Evolutionary conservation across 1,140 invertebrate species (phyloP), one percentile per base, ranked within the genome.

Genomic region (Bradysia coprophila): DNA sequence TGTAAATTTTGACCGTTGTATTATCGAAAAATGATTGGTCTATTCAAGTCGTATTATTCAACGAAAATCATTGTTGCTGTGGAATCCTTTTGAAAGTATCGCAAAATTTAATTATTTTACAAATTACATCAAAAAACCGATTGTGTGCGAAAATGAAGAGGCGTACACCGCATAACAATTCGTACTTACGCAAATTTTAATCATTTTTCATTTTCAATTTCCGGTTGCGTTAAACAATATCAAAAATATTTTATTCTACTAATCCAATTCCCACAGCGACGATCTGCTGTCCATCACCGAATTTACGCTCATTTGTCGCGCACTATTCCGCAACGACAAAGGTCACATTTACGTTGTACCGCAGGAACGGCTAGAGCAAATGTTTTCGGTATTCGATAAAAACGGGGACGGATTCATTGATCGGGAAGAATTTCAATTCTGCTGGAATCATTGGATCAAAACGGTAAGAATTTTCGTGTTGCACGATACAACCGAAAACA

Each of bases 391-490:
- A 24, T 89, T 89, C 51, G 82, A 88, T 61, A 69, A 66, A 41
- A 79, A 88, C 48, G 60, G 52, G 44, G 86, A 92, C 64, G 81
- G 80, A 2, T 73, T 70, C 50, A 78, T 93, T 31, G 81, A 85
- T 55, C 72, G 71, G 41, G 77, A 85, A 49, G 87, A 91, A 61
- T 90, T 93, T 57, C 65, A 67, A 28, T 76, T 75, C 54, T 82
- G 78, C 51, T 85, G 81, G 81, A 81, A 83, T 60, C 74, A 76
- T 51, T 85, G 81, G 81, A 85, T 85, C 45, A 85, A 84, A 75
- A 73, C 75, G 49, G 76, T 79, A 54, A 67, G 71, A 62, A 31
- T 33, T 13, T 37, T 37, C 9, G 18, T 37, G n/a, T n/a, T n/a
- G n/a, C n/a, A n/a, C n/a, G n/a, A n/a, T 10, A 32, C 28, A 32